Conservation (phyloP, 2,888 invertebrate species). For the Pachliopta kotzebuea region DNA sequence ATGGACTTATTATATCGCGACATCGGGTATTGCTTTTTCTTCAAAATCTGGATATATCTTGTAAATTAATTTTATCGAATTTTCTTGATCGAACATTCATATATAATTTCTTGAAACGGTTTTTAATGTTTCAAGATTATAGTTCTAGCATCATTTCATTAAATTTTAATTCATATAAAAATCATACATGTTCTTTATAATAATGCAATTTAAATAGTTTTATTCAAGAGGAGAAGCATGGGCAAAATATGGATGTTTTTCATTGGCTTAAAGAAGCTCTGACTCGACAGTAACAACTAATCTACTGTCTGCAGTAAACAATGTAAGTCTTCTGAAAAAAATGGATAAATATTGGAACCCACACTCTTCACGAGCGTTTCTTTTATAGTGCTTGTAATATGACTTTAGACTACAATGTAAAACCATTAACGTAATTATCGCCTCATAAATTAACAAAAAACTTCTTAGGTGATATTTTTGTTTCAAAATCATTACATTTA, state of each 20-base stretch:
- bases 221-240: not conserved
- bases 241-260: not conserved
- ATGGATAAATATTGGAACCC: not conserved
- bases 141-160: not conserved
- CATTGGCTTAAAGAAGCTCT: not conserved
- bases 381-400: not conserved
- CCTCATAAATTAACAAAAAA: not conserved
- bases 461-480: not conserved
- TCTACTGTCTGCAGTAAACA: not conserved
- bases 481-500: too few species aligned
- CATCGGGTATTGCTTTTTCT: too few species aligned
- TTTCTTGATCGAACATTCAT: not conserved
- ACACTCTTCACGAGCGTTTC: not conserved
- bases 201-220: not conserved
- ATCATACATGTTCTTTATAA: not conserved
- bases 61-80: not conserved
- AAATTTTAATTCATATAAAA: not conserved
- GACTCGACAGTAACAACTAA: not conserved
- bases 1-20: too few species aligned
- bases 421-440: not conserved
- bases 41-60: too few species aligned
- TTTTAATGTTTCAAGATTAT: not conserved
- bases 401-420: too few species aligned
- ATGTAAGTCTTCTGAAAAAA: not conserved
- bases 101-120: not conserved